Base-by-base conservation (phyloP, 1,140 invertebrate species). In the Lepidurus couesii region DNA sequence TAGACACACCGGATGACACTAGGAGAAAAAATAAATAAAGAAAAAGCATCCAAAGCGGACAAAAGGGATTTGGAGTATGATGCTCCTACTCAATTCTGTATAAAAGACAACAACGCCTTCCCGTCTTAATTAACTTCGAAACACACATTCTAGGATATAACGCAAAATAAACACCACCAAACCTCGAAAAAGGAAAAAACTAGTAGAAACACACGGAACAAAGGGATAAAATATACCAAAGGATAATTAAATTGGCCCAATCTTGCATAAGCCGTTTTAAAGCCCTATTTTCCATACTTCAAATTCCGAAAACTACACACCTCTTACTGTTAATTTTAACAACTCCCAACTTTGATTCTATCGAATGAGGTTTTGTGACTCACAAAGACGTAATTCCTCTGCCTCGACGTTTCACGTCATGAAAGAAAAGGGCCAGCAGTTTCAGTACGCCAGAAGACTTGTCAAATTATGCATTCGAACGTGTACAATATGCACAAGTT, bases 91-190 rank as follows among this genome's bases (percentile, higher is more conserved):
- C 13, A 13, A 16, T 65, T 65, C 53, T 11, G 16, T 65, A 13
- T 7, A 65, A 65, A 65, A 21, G 1, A 7, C 16, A 65, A n/a
- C 16, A 47, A 65, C 53, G 21, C 53, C 53, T 21, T 16, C 53
- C n/a, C 21, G 53, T 65, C 53, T 65, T 65, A 65, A 65, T 65
- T 65, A 65, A 65, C 53, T 65, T 65, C 21, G 21, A 65, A 21
- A 65, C 53, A 65, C 53, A n/a, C 16, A 47, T 47, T n/a, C 21
- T 21, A 65, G 53, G 34, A 34, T 34, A 34, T 34, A 34, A 65
- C 8, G 53, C 53, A 65, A 65, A 65, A 13, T 16, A 65, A 13
- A 21, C 53, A 65, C 6, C 53, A 16, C 53, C 34, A 65, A 21
- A 21, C 53, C 21, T 65, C 53, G 53, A 1, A 7, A 21, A 65